phyloP scores from a whole-genome alignment of 2,888 invertebrate species.

The Bhutanitis thaidina region DNA sequence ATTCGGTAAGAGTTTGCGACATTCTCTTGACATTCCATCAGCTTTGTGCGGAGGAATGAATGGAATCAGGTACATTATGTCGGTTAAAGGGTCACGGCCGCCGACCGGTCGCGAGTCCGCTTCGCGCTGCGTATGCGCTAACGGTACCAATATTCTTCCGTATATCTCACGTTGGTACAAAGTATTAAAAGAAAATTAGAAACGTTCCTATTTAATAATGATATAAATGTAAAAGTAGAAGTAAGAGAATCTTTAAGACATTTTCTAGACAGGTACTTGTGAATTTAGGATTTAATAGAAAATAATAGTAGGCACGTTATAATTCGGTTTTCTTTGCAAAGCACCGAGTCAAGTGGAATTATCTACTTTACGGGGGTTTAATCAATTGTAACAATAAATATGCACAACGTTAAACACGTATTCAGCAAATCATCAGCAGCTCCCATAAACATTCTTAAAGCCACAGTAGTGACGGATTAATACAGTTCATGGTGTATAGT shows the following conservation, averaged over 20 bases:
- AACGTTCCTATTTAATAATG: too few species aligned
- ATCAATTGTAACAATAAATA: too few species aligned
- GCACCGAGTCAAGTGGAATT: too few species aligned
- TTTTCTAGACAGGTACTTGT: too few species aligned
- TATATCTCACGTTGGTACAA: slow-evolving; percentile 22
- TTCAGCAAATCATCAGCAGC: not conserved
- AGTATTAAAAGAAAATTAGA: not conserved
- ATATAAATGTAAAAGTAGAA: too few species aligned
- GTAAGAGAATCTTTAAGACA: too few species aligned
- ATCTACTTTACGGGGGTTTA: too few species aligned
- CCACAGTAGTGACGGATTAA: not conserved
- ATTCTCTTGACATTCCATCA: slow-evolving; percentile 57
- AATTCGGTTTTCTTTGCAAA: too few species aligned
- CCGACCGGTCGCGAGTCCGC: slow-evolving; percentile 32
- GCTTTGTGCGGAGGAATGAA: slow-evolving; percentile 50
- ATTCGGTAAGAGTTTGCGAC: slow-evolving; percentile 40
- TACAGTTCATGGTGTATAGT: not conserved
- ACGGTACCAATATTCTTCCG: slow-evolving; percentile 32
- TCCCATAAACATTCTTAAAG: not conserved
- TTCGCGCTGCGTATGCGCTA: slow-evolving; percentile 29
- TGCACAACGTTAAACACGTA: not conserved
- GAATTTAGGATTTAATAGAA: too few species aligned
- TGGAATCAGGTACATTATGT: slow-evolving; percentile 42
- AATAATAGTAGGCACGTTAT: too few species aligned
- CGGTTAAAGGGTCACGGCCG: slow-evolving; percentile 73